Evolutionary conservation across 2,888 invertebrate genomes (phyloP).

Genomic region (Auanema freiburgensis): DNA sequence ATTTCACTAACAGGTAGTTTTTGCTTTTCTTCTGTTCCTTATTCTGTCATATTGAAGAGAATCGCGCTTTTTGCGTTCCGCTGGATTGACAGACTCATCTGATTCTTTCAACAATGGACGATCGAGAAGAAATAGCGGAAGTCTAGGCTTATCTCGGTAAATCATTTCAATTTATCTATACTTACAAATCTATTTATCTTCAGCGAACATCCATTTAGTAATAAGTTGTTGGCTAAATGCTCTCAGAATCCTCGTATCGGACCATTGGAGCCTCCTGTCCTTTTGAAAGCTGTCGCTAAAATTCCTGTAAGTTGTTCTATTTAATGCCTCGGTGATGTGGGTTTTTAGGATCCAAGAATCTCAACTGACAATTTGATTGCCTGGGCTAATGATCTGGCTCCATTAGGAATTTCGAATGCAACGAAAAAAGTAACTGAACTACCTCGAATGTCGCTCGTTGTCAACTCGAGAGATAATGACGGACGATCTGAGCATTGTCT

Average conservation of each 20-base stretch:
- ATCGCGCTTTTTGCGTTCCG: slow-evolving; percentile 83
- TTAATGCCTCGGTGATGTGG: not conserved
- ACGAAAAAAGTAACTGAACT: slow-evolving; percentile 22
- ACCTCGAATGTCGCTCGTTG: slow-evolving; percentile 37
- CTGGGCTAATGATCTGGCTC: slow-evolving; percentile 59
- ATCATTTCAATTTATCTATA: too few species aligned
- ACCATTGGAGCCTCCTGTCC: slow-evolving; percentile 84
- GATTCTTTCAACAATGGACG: slow-evolving; percentile 20
- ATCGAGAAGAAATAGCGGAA: slow-evolving; percentile 16
- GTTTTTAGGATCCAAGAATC: slow-evolving; percentile 41
- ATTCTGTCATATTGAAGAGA: slow-evolving; percentile 28
- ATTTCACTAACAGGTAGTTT: slow-evolving; percentile 80
- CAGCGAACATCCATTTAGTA: slow-evolving; percentile 20
- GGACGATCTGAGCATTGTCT: slow-evolving; percentile 10
- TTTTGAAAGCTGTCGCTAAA: slow-evolving; percentile 81
- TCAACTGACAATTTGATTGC: slow-evolving; percentile 55
- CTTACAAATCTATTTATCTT: too few species aligned
- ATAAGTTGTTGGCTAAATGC: slow-evolving; percentile 27
- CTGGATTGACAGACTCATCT: slow-evolving; percentile 75
- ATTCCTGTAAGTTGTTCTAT: slow-evolving; percentile 70
- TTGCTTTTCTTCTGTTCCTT: slow-evolving; percentile 1
- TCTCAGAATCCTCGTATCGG: slow-evolving; percentile 81
- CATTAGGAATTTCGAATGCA: slow-evolving; percentile 18
- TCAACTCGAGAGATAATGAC: slow-evolving; percentile 29
- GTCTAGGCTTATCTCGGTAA: slow-evolving; percentile 5